Evolutionary conservation across 2,113 vertebrate genomes (phyloP), one percentile per base, ranked within the genome.

Genomic region (Engystomops pustulosus): DNA sequence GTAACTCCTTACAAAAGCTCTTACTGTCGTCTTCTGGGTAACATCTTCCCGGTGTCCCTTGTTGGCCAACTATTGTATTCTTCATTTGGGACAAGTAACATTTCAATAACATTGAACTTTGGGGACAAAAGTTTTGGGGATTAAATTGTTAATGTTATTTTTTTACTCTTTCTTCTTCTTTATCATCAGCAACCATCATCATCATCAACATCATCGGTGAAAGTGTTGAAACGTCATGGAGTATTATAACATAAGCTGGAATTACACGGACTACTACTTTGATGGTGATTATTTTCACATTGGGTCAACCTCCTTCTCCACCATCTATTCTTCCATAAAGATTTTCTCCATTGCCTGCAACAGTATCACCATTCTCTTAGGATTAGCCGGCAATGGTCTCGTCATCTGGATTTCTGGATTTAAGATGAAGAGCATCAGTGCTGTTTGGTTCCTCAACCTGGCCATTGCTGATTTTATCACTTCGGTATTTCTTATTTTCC

Each of bases 371-470:
- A 65, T 34, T 34, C 15, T 65, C 23, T 32, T 65, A 15, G 60
- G 60, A 65, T 34, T 65, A 8, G 5, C 30, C 3, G 60, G 14
- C 0, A 65, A 65, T 65, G 27, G 14, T 32, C 60, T 65, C 0
- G 60, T 65, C 60, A 65, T 65, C 15, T 65, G 27, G 60, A 65
- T 32, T 18, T 65, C 60, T 17, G 60, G 60, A 32, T 65, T 32
- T 34, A 65, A 34, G 30, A 34, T 65, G 60, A 65, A 65, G 30
- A 65, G 27, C 27, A 6, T 65, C 60, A 65, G 60, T 34, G 14
- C 60, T 34, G 60, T 65, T 14, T 65, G 60, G 60, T 65, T 65
- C 60, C 60, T 65, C 15, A 65, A 65, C 15, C 10, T 65, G 27
- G 60, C 60, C 27, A 32, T 65, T 4, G 15, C 18, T 32, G 60